Conservation (phyloP, 2,888 invertebrate genomes). For the Chromoteleia sp. region DNA sequence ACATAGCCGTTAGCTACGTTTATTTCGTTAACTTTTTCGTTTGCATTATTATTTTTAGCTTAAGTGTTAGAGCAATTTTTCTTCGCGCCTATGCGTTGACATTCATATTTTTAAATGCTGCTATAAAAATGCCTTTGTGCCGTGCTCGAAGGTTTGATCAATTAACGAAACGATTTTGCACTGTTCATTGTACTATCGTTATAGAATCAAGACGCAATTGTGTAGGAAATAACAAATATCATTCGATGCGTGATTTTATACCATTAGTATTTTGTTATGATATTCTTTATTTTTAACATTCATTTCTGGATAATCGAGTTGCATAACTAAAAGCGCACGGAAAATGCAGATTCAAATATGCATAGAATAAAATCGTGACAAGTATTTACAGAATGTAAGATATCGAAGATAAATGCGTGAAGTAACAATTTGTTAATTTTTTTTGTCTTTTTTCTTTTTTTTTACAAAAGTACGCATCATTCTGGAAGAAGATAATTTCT, state of each 20-base stretch:
- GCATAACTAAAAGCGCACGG: constrained; percentile 9
- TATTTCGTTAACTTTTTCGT: no score
- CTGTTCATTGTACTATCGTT: constrained; percentile 49
- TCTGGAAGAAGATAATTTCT: constrained; percentile 28
- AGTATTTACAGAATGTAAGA: constrained; percentile 25
- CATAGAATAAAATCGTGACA: constrained; percentile 11
- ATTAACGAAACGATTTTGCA: constrained; percentile 41
- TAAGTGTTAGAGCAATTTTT: background rate
- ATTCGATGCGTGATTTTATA: no score
- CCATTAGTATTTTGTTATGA: no score
- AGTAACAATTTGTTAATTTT: background rate
- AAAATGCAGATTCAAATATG: constrained; percentile 19
- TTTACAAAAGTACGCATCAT: constrained; percentile 12
- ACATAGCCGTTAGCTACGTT: no score
- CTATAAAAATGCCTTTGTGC: constrained; percentile 57
- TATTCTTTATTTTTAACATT: constrained; percentile 12
- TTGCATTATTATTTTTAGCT: background rate
- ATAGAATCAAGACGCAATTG: constrained; percentile 24
- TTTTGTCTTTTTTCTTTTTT: background rate
- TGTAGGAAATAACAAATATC: constrained; percentile 6
- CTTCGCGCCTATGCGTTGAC: constrained; percentile 9
- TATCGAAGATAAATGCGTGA: constrained; percentile 22
- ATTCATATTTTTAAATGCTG: constrained; percentile 33
- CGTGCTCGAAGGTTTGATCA: constrained; percentile 10
- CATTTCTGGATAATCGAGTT: constrained; percentile 8